Base-by-base conservation (phyloP, 1,140 invertebrate genomes). In the Drosophila pectinifera region DNA sequence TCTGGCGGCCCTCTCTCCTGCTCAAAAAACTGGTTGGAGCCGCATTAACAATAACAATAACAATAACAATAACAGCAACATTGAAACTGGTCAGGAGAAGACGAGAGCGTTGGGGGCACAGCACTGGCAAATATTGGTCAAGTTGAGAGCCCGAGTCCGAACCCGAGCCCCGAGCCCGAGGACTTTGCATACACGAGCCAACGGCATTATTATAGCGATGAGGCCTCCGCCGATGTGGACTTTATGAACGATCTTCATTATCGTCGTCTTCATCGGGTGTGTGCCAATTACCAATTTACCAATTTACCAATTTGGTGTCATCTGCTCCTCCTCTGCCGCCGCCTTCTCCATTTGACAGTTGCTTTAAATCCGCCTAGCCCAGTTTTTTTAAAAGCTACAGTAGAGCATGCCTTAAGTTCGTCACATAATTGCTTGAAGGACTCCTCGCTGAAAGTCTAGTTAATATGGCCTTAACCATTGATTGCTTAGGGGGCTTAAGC, bases 101-200 rank as follows among this genome's bases (percentile, higher is more conserved):
- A 16, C 38, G 10, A 39, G 48, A 58, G 38, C 36, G 36, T 16
- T 14, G 5, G 20, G 10, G 14, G 36, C 11, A n/a, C 20, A 51
- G 62, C 24, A 79, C 24, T 31, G n/a, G 58, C 70, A 68, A 86
- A 86, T 86, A 76, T 86, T 86, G 83, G 83, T 88, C 74, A 86
- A 88, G 54, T 81, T 80, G 59, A 64, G 22, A 64, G 59, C 31
- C n/a, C n/a, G n/a, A n/a, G n/a, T n/a, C n/a, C n/a, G n/a, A n/a
- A n/a, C 31, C 39, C 39, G 38, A 28, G 46, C 26, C 5, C 5
- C 5, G 10, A n/a, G 24, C 42, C 41, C 26, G 68, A 69, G 63
- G 68, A 57, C 54, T 78, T 82, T 78, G 79, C 79, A 81, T 81
- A 82, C 75, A 54, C 69, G 58, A 55, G 43, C 56, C 42, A 67